Evolutionary conservation across 2,888 invertebrate species (phyloP).

Genomic region (Acleris laterana): DNA sequence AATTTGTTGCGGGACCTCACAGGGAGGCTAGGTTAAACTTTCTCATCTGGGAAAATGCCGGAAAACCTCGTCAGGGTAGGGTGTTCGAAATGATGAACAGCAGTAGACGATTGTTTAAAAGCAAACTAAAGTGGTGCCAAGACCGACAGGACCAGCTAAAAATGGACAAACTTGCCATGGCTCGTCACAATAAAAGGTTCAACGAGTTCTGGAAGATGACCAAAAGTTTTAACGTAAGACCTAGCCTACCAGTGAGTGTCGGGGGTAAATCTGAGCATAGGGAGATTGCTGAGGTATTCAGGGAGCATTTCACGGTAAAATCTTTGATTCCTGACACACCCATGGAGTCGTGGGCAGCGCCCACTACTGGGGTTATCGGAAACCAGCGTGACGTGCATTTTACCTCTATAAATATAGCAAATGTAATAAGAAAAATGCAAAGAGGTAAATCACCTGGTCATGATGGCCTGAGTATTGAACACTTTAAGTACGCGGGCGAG

Average conservation of each 20-base stretch:
- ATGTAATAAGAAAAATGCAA: not conserved
- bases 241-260: not conserved
- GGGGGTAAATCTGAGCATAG: not conserved
- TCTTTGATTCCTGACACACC: not conserved
- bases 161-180: conserved; percentile 9
- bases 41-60: not conserved
- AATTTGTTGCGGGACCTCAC: conserved; percentile 2
- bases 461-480: not conserved
- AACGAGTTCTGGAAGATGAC: conserved; percentile 1
- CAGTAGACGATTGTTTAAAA: conserved; percentile 16
- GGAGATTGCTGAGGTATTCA: not conserved
- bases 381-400: not conserved
- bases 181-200: not conserved
- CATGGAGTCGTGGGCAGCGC: not conserved
- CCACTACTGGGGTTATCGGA: not conserved
- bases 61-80: conserved; percentile 13
- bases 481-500: not conserved
- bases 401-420: not conserved
- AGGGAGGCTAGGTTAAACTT: conserved; percentile 19
- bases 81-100: conserved; percentile 20
- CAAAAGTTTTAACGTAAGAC: not conserved
- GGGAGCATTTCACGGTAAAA: not conserved
- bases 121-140: conserved; percentile 23
- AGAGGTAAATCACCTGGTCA: not conserved
- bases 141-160: conserved; percentile 22